Conservation (phyloP, 2,888 invertebrate genomes). For the Amaurobius ferox region DNA sequence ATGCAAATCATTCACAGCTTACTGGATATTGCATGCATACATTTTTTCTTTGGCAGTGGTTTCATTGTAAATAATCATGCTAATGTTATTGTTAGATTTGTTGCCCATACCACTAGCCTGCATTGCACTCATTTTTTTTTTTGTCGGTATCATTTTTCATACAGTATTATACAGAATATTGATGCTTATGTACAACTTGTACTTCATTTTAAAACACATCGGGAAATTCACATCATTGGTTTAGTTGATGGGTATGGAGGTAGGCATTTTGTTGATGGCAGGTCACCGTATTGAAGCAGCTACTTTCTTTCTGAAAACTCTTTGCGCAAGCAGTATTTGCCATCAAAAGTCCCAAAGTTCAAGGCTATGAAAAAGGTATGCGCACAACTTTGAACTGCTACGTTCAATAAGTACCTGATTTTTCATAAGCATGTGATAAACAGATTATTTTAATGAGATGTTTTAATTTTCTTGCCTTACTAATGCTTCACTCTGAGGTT, state of each 20-base stretch:
- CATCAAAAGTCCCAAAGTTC: slow-evolving; percentile 42
- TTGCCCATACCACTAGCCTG: slow-evolving; percentile 34
- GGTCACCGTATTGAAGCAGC: neutral
- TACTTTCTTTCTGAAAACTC: slow-evolving; percentile 20
- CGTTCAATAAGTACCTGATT: slow-evolving; percentile 69
- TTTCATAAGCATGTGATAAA: slow-evolving; percentile 68
- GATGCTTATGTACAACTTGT: too few species aligned
- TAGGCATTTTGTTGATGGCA: too few species aligned
- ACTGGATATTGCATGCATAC: neutral
- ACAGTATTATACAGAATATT: too few species aligned
- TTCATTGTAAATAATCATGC: slow-evolving; percentile 62
- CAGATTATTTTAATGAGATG: slow-evolving; percentile 40
- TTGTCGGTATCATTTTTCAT: neutral
- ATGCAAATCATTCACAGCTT: neutral
- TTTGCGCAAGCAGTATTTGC: slow-evolving; percentile 50
- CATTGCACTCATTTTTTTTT: slow-evolving; percentile 11
- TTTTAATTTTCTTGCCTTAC: slow-evolving; percentile 61
- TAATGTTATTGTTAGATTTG: slow-evolving; percentile 54
- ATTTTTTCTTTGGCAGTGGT: slow-evolving; percentile 27
- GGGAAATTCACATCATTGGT: too few species aligned
- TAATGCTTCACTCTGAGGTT: slow-evolving; percentile 52
- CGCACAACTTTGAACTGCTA: slow-evolving; percentile 69
- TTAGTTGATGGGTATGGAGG: too few species aligned
- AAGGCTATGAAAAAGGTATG: slow-evolving; percentile 65
- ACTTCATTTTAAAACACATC: too few species aligned